Percentiles rank a stretch among this genome's conserved stretches.
Evolutionary conservation across 64 coral and sea anemone genomes (phyloP).

Genomic region (Montipora sp.): DNA sequence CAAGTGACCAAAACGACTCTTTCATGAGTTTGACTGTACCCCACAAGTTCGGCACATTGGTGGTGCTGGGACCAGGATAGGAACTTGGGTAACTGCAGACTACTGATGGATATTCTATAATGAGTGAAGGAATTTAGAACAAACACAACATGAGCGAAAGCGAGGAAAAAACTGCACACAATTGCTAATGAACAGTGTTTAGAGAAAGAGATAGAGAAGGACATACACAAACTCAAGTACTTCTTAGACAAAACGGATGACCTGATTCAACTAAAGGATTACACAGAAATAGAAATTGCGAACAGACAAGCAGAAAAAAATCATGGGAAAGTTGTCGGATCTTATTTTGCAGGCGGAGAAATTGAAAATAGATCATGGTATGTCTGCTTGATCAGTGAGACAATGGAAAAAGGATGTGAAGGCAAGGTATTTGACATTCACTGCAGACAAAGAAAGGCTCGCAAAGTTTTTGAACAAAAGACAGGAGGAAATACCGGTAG

Average conservation of each 20-base stretch:
- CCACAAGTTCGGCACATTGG: neutral
- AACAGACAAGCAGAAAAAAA: too few relatives aligned
- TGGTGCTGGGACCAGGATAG: neutral
- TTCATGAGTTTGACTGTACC: too few relatives aligned
- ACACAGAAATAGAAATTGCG: neutral
- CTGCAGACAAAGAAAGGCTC: neutral
- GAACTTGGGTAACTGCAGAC: neutral
- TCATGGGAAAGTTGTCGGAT: neutral
- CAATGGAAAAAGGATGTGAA: neutral
- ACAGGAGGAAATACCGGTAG: neutral
- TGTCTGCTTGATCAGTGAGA: neutral
- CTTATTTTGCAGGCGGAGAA: neutral
- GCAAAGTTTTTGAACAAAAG: neutral
- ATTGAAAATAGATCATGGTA: neutral
- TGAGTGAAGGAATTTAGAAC: neutral
- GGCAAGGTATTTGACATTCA: neutral
- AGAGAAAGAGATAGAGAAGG: neutral
- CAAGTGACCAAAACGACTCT: too few relatives aligned
- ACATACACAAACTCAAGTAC: neutral
- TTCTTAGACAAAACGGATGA: constrained; percentile 51
- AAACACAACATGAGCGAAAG: neutral
- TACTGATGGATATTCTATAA: neutral
- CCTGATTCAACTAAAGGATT: constrained; percentile 53
- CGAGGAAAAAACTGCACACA: neutral
- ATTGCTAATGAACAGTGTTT: neutral